These are phyloP conservation scores for Rhynchophorus ferrugineus DNA, from an alignment of 1,140 invertebrate species.

Conservation along the genomic window DNA sequence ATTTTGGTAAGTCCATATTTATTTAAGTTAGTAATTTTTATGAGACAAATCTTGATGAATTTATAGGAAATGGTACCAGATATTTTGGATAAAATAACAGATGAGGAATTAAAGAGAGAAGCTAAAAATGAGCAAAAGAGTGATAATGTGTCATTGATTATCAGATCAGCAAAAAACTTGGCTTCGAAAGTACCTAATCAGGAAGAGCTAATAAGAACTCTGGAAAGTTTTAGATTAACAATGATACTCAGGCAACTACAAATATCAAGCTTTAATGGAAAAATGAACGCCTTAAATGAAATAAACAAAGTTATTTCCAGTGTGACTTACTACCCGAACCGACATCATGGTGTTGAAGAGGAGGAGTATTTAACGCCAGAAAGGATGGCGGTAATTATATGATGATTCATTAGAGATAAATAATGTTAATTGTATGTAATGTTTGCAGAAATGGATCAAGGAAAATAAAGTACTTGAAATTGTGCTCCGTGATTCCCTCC, in stretches of 20 bases:
- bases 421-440: constrained; percentile 2
- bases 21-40: background rate
- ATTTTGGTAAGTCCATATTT: constrained; percentile 64
- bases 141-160: constrained; percentile 84
- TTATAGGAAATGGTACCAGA: constrained; percentile 81
- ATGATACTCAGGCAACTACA: constrained; percentile 92
- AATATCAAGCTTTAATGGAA: constrained; percentile 97
- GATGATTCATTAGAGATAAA: background rate
- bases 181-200: constrained; percentile 70
- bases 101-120: constrained; percentile 95
- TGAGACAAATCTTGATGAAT: constrained; percentile 11
- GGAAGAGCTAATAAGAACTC: constrained; percentile 76
- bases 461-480: constrained; percentile 94
- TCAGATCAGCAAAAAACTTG: constrained; percentile 82
- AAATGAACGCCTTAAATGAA: constrained; percentile 98
- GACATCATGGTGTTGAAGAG: constrained; percentile 62
- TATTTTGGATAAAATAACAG: constrained; percentile 89
- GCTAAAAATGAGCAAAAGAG: constrained; percentile 93
- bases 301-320: constrained; percentile 95
- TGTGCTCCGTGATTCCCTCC: constrained; percentile 88
- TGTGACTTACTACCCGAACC: constrained; percentile 78
- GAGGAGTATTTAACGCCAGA: constrained; percentile 92
- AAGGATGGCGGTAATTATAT: constrained; percentile 76
- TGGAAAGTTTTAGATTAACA: constrained; percentile 93
- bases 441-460: constrained; percentile 85